These are phyloP conservation scores for Lophotis ruficrista DNA, from an alignment of 2,113 vertebrate species.

Conservation along the genomic window DNA sequence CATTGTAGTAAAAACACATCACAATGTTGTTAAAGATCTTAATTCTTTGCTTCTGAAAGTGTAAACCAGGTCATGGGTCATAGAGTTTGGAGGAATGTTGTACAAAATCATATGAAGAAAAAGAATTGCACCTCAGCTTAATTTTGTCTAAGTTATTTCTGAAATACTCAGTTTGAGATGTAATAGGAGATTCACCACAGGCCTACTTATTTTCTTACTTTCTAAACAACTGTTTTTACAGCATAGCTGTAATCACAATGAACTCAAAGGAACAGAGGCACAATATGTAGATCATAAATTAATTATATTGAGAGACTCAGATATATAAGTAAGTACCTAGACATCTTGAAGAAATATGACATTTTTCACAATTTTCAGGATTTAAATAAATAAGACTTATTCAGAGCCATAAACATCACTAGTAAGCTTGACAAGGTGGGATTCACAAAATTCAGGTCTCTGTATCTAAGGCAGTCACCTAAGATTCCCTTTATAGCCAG, in stretches of 20 bases:
- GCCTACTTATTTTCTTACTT: background rate
- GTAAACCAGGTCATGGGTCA: background rate
- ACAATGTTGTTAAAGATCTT: background rate
- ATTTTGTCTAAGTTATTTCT: background rate
- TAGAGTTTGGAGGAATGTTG: background rate
- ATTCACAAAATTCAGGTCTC: background rate
- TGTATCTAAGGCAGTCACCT: background rate
- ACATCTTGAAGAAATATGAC: background rate
- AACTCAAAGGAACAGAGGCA: background rate
- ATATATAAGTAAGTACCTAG: background rate
- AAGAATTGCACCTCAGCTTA: background rate
- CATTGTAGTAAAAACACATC: background rate
- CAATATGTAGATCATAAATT: background rate
- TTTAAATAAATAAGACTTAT: background rate
- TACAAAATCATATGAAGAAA: background rate
- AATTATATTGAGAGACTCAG: background rate
- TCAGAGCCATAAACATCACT: background rate
- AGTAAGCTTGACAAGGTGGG: background rate
- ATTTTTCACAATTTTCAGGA: background rate
- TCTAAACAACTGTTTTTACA: background rate
- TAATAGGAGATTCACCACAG: background rate
- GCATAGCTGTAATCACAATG: background rate
- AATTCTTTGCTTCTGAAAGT: background rate
- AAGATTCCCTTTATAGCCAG: background rate
- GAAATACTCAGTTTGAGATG: background rate